A percentile compares a stretch with the other conserved stretches of the same genome.
These are phyloP conservation scores for Apis dorsata DNA, from an alignment of 1,140 invertebrate species.

Conservation along the genomic window DNA sequence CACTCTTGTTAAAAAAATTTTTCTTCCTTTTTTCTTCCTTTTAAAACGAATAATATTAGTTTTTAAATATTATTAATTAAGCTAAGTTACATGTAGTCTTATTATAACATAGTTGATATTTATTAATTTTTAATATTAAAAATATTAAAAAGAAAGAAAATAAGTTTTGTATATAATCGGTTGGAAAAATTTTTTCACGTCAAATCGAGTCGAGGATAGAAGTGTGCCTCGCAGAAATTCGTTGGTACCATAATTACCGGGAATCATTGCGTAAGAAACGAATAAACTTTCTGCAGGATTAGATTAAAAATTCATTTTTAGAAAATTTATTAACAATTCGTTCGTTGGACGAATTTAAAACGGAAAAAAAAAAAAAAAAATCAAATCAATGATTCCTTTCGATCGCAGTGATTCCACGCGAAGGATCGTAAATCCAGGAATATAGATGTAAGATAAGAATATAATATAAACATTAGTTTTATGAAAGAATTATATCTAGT, in stretches of 20 bases:
- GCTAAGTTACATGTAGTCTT: too few relatives aligned
- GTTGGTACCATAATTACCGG: background rate
- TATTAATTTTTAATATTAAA: too few relatives aligned
- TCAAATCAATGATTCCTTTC: background rate
- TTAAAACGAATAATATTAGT: background rate
- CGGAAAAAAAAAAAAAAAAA: background rate
- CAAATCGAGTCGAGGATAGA: background rate
- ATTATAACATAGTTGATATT: too few relatives aligned
- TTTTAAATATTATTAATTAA: background rate
- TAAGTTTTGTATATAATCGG: background rate
- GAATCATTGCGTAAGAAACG: background rate
- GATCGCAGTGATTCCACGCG: background rate
- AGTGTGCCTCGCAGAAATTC: background rate
- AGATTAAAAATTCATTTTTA: too few relatives aligned
- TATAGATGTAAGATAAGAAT: background rate
- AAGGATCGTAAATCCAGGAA: background rate
- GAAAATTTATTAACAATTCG: too few relatives aligned
- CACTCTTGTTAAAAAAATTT: background rate
- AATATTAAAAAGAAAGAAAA: too few relatives aligned
- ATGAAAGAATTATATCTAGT: background rate
- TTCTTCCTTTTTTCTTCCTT: background rate
- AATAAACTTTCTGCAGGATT: background rate
- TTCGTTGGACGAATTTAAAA: background rate
- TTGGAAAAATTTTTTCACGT: background rate
- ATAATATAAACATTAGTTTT: background rate